Conservation (phyloP, 2,113 vertebrate species). For the Tapirus terrestris region DNA sequence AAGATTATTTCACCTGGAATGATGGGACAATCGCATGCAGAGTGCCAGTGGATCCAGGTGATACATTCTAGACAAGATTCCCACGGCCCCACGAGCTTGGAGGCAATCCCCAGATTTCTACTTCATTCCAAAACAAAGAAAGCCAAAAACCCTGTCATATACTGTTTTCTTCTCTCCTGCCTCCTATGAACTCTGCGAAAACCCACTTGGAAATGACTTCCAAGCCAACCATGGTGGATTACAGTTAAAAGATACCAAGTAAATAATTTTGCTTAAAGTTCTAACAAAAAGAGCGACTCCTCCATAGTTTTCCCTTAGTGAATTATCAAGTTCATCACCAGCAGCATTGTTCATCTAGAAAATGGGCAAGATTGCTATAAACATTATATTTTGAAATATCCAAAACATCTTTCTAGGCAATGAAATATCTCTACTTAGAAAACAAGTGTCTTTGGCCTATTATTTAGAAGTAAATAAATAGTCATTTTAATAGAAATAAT, state of each 20-base stretch:
- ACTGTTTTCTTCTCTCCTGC: not conserved
- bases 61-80: not conserved
- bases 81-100: accelerated
- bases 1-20: not conserved
- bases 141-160: not conserved
- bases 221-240: not conserved
- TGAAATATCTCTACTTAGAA: not conserved
- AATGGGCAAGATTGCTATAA: not conserved
- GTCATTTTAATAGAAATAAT: not conserved
- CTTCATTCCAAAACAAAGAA: not conserved
- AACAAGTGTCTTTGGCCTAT: not conserved
- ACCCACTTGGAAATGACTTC: not conserved
- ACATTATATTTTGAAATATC: not conserved
- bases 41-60: not conserved
- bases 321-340: not conserved
- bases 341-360: not conserved
- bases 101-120: not conserved
- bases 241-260: not conserved
- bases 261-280: not conserved
- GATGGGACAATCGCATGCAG: not conserved
- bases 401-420: not conserved
- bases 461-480: not conserved
- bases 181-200: not conserved
- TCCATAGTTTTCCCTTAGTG: not conserved
- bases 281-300: not conserved